Percentiles rank a stretch among this genome's conserved stretches.
Conservation (phyloP, 2,888 invertebrate genomes). For the Alentia gelatinosa region DNA sequence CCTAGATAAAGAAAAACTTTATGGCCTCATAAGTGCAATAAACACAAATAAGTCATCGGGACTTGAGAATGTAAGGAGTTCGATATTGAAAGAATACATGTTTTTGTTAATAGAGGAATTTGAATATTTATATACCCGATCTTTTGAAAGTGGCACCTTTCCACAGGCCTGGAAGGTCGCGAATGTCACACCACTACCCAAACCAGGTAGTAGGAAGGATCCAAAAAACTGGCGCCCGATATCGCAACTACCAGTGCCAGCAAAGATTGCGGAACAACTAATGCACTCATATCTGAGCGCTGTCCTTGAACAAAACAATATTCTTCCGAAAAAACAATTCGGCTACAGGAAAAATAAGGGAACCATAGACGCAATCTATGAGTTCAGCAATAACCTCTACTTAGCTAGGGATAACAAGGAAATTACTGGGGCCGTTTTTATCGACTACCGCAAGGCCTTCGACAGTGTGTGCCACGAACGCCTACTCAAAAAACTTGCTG, state of each 20-base stretch:
- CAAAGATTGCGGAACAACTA: not conserved
- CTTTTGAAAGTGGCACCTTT: not conserved
- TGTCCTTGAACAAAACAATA: too few species aligned
- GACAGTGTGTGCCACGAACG: not conserved
- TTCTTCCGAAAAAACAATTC: not conserved
- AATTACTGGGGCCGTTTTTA: not conserved
- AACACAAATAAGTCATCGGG: not conserved
- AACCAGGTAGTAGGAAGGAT: not conserved
- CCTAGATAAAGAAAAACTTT: not conserved
- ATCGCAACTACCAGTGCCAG: not conserved
- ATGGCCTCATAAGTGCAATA: not conserved
- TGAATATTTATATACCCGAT: not conserved
- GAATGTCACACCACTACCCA: not conserved
- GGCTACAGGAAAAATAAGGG: not conserved
- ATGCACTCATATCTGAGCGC: not conserved
- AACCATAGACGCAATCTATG: not conserved
- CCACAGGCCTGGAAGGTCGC: not conserved
- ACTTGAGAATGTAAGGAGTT: not conserved
- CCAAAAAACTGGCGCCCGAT: not conserved
- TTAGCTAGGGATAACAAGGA: not conserved
- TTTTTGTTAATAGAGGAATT: not conserved
- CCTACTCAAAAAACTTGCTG: not conserved
- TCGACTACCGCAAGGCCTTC: not conserved
- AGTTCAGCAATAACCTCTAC: not conserved
- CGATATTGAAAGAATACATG: not conserved